phyloP scores from a whole-genome alignment of 2,797 vertebrate species.

The Enteromius anoplus region DNA sequence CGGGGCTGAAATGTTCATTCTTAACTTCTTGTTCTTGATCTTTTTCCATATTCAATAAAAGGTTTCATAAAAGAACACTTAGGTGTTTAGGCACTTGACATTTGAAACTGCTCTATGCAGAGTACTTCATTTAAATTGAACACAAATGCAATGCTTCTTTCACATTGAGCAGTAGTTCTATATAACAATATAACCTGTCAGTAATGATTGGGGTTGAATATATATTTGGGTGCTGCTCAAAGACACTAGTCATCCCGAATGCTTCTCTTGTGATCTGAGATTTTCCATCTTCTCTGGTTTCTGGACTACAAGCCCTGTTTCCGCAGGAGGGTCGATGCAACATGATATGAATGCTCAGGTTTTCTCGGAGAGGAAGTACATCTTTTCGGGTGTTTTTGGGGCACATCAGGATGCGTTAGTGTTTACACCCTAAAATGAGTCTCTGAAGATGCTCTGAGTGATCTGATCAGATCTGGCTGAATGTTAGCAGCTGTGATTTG shows the following conservation, averaged over 20 bases:
- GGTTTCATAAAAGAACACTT: neutral
- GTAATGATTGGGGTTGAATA: neutral
- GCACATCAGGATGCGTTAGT: conserved; percentile 4
- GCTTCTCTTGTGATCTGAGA: neutral
- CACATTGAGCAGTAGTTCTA: too few relatives aligned
- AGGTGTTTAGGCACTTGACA: neutral
- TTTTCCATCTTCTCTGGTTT: neutral
- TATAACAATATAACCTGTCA: neutral
- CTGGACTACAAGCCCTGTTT: neutral
- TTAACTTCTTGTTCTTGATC: neutral
- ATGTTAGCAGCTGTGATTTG: neutral
- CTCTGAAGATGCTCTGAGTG: neutral
- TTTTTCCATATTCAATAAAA: neutral
- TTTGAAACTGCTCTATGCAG: neutral
- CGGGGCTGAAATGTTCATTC: neutral
- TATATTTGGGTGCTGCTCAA: neutral
- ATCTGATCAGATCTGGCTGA: neutral
- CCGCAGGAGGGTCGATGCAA: conserved; percentile 2
- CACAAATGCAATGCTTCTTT: too few relatives aligned
- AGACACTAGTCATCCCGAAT: neutral
- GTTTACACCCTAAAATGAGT: neutral
- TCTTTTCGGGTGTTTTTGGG: neutral
- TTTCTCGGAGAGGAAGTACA: neutral
- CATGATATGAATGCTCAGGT: neutral
- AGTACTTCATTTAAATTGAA: neutral